Evolutionary conservation across 2,888 invertebrate genomes (phyloP), one percentile per base, ranked within the genome.

Genomic region (Pterostichus niger): DNA sequence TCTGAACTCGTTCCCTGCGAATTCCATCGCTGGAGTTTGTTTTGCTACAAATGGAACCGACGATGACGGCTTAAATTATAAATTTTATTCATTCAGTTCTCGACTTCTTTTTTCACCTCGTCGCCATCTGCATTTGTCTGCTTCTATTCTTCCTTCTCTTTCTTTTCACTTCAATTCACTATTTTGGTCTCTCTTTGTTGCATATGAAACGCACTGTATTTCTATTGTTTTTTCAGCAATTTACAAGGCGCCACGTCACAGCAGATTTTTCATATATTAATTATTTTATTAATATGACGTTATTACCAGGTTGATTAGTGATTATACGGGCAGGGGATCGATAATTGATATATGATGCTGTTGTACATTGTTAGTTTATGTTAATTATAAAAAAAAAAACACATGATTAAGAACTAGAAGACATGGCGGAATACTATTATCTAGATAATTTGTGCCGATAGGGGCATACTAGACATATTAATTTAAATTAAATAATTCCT

Each of bases 21-120:
- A 77, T 56, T 73, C 31, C 73, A 15, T 15, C 46, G 31, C 35
- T 13, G 44, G 79, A 80, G 68, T 80, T 80, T 80, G 80, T 80
- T 80, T 80, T 64, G 80, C 52, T 80, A 80, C 80, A 80, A 80
- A 80, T 80, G 80, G 68, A 80, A 80, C 80, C 49, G 46, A 31
- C 64, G 80, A 80, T 68, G 80, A 80, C 80, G 64, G 49, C 31
- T 64, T 80, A 68, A 80, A 80, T 80, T 80, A 80, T 80, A 80
- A 44, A 80, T 80, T 80, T 80, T 80, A 80, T 80, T 80, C 80
- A 80, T 80, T 79, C 46, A 11, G 17, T 33, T 64, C 46, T 64
- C 33, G 77, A 31, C 64, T 64, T 75, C 75, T 75, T 75, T 75
- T 52, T 75, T 75, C 68, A 71, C 10, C 68, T 61, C 17, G 40